Conservation (phyloP, 2,888 invertebrate species). For the Acheta domesticus region DNA sequence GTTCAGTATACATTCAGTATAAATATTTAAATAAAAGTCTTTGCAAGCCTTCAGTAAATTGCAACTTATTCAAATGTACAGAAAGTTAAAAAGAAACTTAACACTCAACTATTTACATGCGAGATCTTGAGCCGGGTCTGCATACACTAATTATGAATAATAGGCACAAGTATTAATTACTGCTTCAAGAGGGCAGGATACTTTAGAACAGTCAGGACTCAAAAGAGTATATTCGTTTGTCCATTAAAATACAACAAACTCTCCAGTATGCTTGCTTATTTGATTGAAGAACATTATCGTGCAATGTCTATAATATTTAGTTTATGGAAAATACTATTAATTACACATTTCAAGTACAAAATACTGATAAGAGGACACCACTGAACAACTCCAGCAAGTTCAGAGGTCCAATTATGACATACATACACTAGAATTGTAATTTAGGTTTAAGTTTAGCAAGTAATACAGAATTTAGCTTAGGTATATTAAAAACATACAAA, state of each 20-base stretch:
- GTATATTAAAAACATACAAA: constrained; percentile 18
- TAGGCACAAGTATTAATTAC: constrained; percentile 18
- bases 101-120: constrained; percentile 6
- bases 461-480: constrained; percentile 10
- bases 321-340: constrained; percentile 18
- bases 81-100: neutral
- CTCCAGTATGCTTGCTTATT: neutral
- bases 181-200: constrained; percentile 18
- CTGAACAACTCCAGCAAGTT: neutral
- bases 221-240: neutral
- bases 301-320: constrained; percentile 11
- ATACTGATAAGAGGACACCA: constrained; percentile 2
- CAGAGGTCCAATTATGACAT: neutral
- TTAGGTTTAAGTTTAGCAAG: constrained; percentile 18
- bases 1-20: constrained; percentile 3
- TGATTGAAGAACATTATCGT: constrained; percentile 2
- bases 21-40: neutral
- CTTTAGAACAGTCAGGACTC: constrained; percentile 1
- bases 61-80: neutral
- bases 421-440: constrained; percentile 10
- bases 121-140: constrained; percentile 6
- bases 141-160: constrained; percentile 7
- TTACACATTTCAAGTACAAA: constrained; percentile 18
- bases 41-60: neutral
- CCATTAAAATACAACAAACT: constrained; percentile 11